Evolutionary conservation across 2,888 invertebrate genomes (phyloP).

Genomic region (Leucoma salicis): DNA sequence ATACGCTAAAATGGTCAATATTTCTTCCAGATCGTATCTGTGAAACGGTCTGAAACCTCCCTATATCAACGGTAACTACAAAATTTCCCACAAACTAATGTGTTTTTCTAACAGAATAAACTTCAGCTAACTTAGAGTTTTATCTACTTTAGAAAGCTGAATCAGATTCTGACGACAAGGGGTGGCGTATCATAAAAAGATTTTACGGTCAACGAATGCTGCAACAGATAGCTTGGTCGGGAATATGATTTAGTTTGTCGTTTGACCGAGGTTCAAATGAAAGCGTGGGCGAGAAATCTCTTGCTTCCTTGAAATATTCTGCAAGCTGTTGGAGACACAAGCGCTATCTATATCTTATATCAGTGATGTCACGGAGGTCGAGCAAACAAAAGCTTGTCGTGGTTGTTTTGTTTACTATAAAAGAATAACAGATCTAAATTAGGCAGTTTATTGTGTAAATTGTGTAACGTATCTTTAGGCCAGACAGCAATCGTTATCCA

Average conservation of each 20-base stretch:
- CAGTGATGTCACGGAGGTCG: too few relatives aligned
- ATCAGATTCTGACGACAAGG: conserved; percentile 18
- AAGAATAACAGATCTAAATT: too few relatives aligned
- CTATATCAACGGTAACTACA: conserved; percentile 22
- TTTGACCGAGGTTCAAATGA: conserved; percentile 1
- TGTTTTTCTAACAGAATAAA: conserved; percentile 21
- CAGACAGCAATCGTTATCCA: too few relatives aligned
- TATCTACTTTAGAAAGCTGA: conserved; percentile 28
- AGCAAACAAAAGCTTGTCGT: too few relatives aligned
- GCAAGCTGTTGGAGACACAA: too few relatives aligned
- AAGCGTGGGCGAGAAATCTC: conserved; percentile 13
- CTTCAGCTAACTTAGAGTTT: conserved; percentile 27
- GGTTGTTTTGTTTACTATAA: too few relatives aligned
- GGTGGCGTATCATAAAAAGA: conserved; percentile 37
- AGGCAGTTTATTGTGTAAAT: too few relatives aligned
- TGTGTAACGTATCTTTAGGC: too few relatives aligned
- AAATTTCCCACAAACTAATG: conserved; percentile 9
- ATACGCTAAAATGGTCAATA: neutral
- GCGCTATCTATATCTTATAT: too few relatives aligned
- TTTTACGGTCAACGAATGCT: conserved; percentile 47
- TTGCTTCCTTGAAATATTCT: too few relatives aligned
- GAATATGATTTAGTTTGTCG: conserved; percentile 40
- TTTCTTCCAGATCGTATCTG: conserved; percentile 1
- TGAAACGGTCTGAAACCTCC: conserved; percentile 7
- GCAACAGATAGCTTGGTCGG: conserved; percentile 42